These are phyloP conservation scores for Chlamydotis undulata DNA, from an alignment of 2,113 vertebrate genomes.

Conservation along the genomic window DNA sequence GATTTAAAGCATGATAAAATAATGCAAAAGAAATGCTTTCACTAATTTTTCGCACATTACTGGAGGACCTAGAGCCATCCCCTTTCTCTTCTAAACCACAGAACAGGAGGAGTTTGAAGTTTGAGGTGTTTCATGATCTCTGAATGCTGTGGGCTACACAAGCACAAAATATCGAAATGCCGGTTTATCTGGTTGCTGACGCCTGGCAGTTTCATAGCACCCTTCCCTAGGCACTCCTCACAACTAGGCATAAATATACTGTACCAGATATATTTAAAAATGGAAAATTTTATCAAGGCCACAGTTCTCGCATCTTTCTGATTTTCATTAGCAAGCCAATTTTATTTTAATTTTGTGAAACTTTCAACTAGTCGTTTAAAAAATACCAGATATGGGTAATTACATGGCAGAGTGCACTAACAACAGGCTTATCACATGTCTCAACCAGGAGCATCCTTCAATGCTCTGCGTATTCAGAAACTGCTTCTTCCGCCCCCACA, in stretches of 20 bases:
- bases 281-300: slow-evolving; percentile 3
- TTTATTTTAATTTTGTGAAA: neutral
- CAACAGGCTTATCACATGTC: neutral
- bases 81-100: neutral
- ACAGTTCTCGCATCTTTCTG: neutral
- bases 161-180: neutral
- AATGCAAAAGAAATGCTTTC: neutral
- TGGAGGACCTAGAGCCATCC: rapidly evolving
- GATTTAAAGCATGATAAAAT: neutral
- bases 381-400: neutral
- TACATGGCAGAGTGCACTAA: neutral
- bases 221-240: neutral
- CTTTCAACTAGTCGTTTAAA: slow-evolving; percentile 5
- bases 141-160: neutral
- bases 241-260: neutral
- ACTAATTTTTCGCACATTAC: neutral
- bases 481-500: neutral
- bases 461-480: neutral
- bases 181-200: neutral
- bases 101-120: neutral
- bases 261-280: neutral
- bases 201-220: neutral
- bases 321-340: slow-evolving; percentile 14
- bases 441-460: neutral
- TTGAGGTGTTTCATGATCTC: neutral